Base-by-base conservation (phyloP, 1,140 invertebrate species). In the Babylonia areolata region DNA sequence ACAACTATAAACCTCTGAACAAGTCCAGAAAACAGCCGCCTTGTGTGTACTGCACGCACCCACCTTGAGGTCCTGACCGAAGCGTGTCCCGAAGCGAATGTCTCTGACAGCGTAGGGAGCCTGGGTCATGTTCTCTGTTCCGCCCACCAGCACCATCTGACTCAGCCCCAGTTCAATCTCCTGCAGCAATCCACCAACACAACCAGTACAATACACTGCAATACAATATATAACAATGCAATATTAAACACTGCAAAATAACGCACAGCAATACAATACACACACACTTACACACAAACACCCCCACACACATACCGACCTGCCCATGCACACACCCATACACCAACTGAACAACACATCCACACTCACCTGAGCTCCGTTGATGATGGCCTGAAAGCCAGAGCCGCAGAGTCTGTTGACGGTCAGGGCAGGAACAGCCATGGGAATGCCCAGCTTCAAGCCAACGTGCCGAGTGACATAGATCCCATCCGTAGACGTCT, bases 301-400 rank as follows among this genome's bases (percentile, higher is more conserved):
- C 2, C 0, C 46, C 0, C 2, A 51, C 46, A 12, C 5, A 51
- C 46, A 51, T 17, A 51, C 2, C 9, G 9, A 51, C 46, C 9
- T 51, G 0, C 46, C 0, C 2, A 51, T 17, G 17, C 2, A 51
- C 46, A 51, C 46, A 51, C 46, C 9, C 46, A 51, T 17, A 51
- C 2, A 46, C 42, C 5, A 17, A 51, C 46, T 51, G 46, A 51
- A 51, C 46, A 51, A 51, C 0, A 9, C 46, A 23, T 5, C 28
- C 46, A 9, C 42, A n/a, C 37, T 90, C 95, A 98, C 97, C 95
- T 99, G 98, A 86, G 97, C 97, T 87, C 96, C 98, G 95, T 96
- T 98, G 0, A 99, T 95, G 88, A 99, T 95, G 2, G 98, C 96
- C 93, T 99, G 98, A 94, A 99, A 99, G 9, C 99, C 99, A 79